Evolutionary conservation across 2,113 vertebrate genomes (phyloP).

Genomic region (Desmodus rotundus): DNA sequence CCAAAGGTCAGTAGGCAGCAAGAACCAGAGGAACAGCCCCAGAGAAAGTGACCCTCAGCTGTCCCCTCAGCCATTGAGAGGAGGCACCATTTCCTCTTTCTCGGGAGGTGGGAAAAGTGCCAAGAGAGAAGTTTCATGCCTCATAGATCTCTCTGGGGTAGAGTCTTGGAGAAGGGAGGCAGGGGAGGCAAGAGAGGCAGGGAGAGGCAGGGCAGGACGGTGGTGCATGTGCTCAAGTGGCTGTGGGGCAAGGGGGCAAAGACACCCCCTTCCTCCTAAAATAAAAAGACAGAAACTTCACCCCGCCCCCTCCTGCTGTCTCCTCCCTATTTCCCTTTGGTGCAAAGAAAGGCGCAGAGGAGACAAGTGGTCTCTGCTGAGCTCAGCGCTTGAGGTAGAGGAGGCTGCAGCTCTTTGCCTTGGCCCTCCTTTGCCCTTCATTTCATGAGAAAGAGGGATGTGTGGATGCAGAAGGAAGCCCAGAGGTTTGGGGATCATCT

Average conservation of each 20-base stretch:
- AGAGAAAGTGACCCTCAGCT: neutral
- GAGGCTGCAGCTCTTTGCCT: neutral
- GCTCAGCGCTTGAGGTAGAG: neutral
- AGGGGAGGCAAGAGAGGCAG: neutral
- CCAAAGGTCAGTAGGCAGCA: neutral
- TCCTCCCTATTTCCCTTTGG: neutral
- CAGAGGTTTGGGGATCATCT: neutral
- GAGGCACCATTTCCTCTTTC: neutral
- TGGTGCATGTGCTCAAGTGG: neutral
- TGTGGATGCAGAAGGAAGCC: neutral
- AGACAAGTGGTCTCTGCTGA: neutral
- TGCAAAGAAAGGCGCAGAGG: neutral
- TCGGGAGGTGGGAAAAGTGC: neutral
- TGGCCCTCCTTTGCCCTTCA: neutral
- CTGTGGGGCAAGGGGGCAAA: accelerated
- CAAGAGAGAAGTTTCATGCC: neutral
- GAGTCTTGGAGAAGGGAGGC: neutral
- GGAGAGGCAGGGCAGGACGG: neutral
- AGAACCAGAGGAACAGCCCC: neutral
- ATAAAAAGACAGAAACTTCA: neutral
- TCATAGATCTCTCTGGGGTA: neutral
- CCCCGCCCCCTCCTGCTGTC: neutral
- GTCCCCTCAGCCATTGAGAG: neutral
- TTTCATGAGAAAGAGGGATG: neutral
- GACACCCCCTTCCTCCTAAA: neutral